Conservation (phyloP, 2,113 vertebrate genomes). For the Xenopus laevis region DNA sequence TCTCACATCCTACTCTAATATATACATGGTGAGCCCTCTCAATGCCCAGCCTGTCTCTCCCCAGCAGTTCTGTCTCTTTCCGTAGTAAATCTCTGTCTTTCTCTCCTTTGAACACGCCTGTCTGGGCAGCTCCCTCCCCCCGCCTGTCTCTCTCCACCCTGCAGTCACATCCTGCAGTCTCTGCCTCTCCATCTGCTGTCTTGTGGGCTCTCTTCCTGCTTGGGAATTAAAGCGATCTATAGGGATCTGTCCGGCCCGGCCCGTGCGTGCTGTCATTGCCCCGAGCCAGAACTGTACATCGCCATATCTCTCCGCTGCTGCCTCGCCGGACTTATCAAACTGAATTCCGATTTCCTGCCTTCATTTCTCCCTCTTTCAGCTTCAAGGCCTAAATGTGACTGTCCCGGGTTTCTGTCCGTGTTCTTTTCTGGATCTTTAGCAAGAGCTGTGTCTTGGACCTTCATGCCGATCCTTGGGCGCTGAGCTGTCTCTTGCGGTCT, state of each 20-base stretch:
- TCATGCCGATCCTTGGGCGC: conserved; percentile 1
- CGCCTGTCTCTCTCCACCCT: conserved; percentile 22
- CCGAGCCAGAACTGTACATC: not conserved
- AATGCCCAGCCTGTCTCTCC: not conserved
- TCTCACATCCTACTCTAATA: too few relatives aligned
- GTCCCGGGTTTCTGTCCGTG: not conserved
- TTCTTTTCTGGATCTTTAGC: not conserved
- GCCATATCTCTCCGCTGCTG: not conserved
- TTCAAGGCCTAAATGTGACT: not conserved
- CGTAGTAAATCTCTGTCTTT: conserved; percentile 26
- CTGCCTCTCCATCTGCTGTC: conserved; percentile 33
- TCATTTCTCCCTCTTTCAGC: not conserved
- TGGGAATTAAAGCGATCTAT: conserved; percentile 14
- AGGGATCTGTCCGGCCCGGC: conserved; percentile 14
- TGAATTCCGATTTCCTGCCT: not conserved
- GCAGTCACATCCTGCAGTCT: conserved; percentile 43
- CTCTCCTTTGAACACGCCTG: conserved; percentile 32
- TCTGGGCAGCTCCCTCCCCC: conserved; percentile 37
- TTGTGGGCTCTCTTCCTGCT: conserved; percentile 33
- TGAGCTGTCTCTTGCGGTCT: not conserved
- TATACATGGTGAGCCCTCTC: not conserved
- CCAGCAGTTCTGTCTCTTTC: not conserved
- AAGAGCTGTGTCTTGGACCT: not conserved
- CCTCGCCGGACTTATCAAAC: not conserved
- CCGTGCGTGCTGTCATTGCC: not conserved